Conservation (phyloP, 2,888 invertebrate species). For the Tachystola acroxantha region DNA sequence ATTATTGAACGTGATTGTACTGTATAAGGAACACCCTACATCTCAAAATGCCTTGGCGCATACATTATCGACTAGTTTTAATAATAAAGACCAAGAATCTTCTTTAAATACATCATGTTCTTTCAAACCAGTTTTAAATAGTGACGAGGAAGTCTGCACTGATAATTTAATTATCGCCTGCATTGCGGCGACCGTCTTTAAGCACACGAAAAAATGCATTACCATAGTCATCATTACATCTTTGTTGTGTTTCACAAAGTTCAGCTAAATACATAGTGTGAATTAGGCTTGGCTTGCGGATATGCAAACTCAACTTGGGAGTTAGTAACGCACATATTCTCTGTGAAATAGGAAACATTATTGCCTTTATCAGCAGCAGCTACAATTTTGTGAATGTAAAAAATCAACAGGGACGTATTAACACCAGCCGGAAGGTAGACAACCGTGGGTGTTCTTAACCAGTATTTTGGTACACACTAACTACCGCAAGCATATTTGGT, state of each 20-base stretch:
- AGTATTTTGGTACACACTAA: conserved; percentile 55
- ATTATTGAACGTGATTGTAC: conserved; percentile 55
- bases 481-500: conserved; percentile 52
- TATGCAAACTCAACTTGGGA: conserved; percentile 20
- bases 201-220: conserved; percentile 69
- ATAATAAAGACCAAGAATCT: conserved; percentile 12
- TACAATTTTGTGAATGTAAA: conserved; percentile 45
- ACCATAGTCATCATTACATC: conserved; percentile 66
- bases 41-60: conserved; percentile 52
- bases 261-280: conserved; percentile 71
- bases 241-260: conserved; percentile 69
- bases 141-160: conserved; percentile 61
- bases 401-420: conserved; percentile 71
- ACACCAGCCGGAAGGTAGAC: conserved; percentile 60
- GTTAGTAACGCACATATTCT: conserved; percentile 26
- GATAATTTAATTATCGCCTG: conserved; percentile 68
- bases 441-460: conserved; percentile 71
- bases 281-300: conserved; percentile 56
- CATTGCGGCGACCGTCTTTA: conserved; percentile 54
- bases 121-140: conserved; percentile 59
- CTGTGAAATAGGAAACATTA: conserved; percentile 39
- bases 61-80: conserved; percentile 41
- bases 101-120: conserved; percentile 12
- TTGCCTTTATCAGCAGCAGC: conserved; percentile 34
- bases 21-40: conserved; percentile 53